phyloP scores from a whole-genome alignment of 92 coral and sea anemone genomes.

The Parazoanthus atlanticus region DNA sequence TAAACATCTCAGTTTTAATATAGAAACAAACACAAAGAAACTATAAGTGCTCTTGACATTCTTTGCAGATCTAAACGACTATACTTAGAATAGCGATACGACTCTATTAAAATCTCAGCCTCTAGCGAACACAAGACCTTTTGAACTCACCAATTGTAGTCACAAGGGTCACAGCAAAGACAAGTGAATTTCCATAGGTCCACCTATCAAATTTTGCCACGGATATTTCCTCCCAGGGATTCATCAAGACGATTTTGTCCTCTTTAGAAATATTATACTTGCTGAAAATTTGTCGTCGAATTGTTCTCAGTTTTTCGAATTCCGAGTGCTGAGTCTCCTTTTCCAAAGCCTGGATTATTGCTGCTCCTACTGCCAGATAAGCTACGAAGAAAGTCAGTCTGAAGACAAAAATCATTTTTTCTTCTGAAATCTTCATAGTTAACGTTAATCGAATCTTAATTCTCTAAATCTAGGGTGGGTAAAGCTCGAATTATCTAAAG shows the following conservation, averaged over 20 bases:
- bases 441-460: neutral
- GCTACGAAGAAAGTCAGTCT: constrained; percentile 41
- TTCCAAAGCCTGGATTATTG: constrained; percentile 69
- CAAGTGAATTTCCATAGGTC: neutral
- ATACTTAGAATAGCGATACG: too few species aligned
- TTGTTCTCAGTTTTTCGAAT: neutral
- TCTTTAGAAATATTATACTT: constrained; percentile 72
- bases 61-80: too few species aligned
- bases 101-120: too few species aligned
- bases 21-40: too few species aligned
- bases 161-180: neutral
- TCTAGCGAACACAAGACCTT: too few species aligned
- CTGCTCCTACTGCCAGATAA: constrained; percentile 67
- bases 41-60: too few species aligned
- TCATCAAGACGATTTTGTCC: constrained; percentile 17
- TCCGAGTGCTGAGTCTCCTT: constrained; percentile 24
- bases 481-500: neutral
- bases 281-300: constrained; percentile 52
- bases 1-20: too few species aligned
- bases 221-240: neutral
- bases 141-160: neutral
- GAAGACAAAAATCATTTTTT: neutral
- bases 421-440: neutral
- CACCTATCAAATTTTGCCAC: neutral
- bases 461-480: neutral